phyloP scores from a whole-genome alignment of 2,888 invertebrate species.

The Rhimphoctona megacephalus region DNA sequence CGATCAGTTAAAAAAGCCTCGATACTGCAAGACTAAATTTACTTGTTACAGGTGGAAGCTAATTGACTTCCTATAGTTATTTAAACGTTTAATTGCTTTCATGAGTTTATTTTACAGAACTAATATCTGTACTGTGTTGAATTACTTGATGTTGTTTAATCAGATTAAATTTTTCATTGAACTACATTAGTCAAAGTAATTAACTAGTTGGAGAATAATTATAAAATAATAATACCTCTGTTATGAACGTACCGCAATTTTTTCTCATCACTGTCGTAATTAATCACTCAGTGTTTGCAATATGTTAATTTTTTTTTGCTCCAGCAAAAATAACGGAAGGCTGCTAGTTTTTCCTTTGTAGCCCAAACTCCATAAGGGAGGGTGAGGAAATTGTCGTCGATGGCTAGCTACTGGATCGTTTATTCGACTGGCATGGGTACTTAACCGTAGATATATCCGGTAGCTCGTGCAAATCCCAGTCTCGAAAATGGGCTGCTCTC shows the following conservation, averaged over 20 bases:
- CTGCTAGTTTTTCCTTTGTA: neutral
- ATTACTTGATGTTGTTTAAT: neutral
- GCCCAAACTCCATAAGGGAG: neutral
- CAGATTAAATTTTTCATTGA: neutral
- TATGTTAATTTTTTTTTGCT: neutral
- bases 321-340: neutral
- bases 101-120: too few relatives aligned
- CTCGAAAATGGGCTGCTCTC: conserved; percentile 22
- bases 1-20: neutral
- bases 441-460: conserved; percentile 45
- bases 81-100: neutral
- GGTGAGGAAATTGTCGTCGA: conserved; percentile 1
- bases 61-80: too few relatives aligned
- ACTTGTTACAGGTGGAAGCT: neutral
- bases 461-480: conserved; percentile 15
- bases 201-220: too few relatives aligned
- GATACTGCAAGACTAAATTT: neutral
- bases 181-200: neutral
- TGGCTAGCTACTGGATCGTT: conserved; percentile 34
- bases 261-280: neutral
- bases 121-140: neutral
- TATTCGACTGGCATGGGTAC: conserved; percentile 17
- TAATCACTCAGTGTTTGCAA: neutral
- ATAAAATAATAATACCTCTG: too few relatives aligned
- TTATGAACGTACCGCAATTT: too few relatives aligned